Evolutionary conservation across 2,113 vertebrate species (phyloP), one percentile per base, ranked within the genome.

Genomic region (Engraulis encrasicolus): DNA sequence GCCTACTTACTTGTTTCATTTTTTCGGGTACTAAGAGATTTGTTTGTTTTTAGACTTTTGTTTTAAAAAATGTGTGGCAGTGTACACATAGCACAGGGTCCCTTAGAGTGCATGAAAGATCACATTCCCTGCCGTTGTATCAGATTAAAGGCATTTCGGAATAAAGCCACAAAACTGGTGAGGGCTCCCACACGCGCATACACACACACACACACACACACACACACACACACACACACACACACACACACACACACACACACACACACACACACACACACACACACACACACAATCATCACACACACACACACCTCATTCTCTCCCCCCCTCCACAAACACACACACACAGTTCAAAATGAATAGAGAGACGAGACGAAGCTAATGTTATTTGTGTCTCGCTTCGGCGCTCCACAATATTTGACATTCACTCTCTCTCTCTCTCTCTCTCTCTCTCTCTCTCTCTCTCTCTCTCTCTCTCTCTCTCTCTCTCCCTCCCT

Each of bases 301-400:
- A 17, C 50, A n/a, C 14, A 38, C 18, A 81, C 85, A 85, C 81
- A 66, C 89, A 82, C 61, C 86, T 31, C 66, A 23, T 34, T 9
- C 40, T 9, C 40, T 5, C 40, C 3, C 40, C 3, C 40, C 3
- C 3, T 9, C 3, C 40, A 45, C 40, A 45, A 3, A 45, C 40
- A 45, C 40, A 45, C 40, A 45, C 40, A 45, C 9, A 45, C 40
- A 74, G 27, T 74, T 74, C 66, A 74, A 34, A 5, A 74, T 74
- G 66, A 74, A 74, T 74, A 3, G 66, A 74, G n/a, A n/a, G n/a
- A n/a, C n/a, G n/a, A n/a, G 31, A 74, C 27, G 14, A 14, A 74
- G 31, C 12, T 34, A 4, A 14, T 71, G 61, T 36, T 74, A 74
- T 74, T 74, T 74, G 27, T 15, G 27, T 34, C 66, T 74, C 31